These are phyloP conservation scores for Toxostoma redivivum DNA, from an alignment of 2,113 vertebrate genomes.

Conservation along the genomic window DNA sequence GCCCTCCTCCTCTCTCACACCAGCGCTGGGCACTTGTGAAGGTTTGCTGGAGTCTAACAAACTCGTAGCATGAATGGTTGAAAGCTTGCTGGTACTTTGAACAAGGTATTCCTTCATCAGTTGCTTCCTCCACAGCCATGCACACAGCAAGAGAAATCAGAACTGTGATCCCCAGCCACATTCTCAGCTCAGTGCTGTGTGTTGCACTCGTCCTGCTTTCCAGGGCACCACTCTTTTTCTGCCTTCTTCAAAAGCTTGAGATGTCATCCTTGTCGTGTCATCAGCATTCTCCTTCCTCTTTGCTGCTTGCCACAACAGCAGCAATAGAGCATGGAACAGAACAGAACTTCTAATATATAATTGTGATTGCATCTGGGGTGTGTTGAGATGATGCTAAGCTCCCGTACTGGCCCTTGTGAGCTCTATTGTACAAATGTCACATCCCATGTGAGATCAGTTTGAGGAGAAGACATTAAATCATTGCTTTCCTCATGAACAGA, in stretches of 20 bases:
- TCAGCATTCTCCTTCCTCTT: neutral
- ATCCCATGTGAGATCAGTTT: neutral
- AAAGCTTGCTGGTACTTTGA: slow-evolving; percentile 80
- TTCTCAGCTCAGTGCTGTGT: neutral
- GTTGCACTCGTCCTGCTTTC: slow-evolving; percentile 18
- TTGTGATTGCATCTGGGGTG: slow-evolving; percentile 25
- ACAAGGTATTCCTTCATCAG: slow-evolving; percentile 69
- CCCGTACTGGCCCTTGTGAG: slow-evolving; percentile 7
- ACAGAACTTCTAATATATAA: neutral
- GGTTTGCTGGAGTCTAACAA: slow-evolving; percentile 73
- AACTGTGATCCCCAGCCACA: neutral
- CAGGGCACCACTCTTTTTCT: neutral
- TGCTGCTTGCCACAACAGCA: neutral
- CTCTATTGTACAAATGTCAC: slow-evolving; percentile 58
- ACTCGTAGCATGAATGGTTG: slow-evolving; percentile 85
- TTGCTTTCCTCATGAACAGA: slow-evolving; percentile 36
- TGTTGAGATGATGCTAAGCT: slow-evolving; percentile 6
- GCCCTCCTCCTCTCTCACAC: slow-evolving; percentile 89
- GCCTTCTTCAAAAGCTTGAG: neutral
- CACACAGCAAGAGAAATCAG: slow-evolving; percentile 39
- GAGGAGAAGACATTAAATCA: slow-evolving; percentile 4
- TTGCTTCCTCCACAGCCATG: slow-evolving; percentile 4
- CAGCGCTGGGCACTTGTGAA: slow-evolving; percentile 84
- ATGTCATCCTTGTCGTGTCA: neutral
- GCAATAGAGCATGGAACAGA: neutral